Percentiles rank a stretch among this genome's conserved stretches.
These are phyloP conservation scores for Tor tambroides DNA, from an alignment of 2,113 vertebrate genomes.

Conservation along the genomic window DNA sequence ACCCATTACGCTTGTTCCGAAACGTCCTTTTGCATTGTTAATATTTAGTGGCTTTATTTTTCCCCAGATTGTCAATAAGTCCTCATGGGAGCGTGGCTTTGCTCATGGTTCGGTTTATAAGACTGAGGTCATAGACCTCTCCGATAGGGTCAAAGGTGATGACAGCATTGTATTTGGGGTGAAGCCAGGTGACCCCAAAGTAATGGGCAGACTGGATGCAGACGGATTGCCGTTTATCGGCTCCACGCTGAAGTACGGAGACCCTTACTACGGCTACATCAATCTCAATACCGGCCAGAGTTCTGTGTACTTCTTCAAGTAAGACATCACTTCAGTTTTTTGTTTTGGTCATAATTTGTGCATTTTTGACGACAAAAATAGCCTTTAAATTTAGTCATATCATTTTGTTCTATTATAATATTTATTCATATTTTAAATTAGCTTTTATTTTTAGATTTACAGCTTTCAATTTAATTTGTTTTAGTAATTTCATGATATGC, in stretches of 20 bases:
- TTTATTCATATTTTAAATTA: too few species aligned
- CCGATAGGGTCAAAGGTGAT: conserved; percentile 80
- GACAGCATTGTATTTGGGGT: conserved; percentile 88
- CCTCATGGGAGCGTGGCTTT: conserved; percentile 97
- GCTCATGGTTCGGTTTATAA: conserved; percentile 95
- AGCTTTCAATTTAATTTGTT: too few species aligned
- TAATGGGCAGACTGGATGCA: conserved; percentile 77
- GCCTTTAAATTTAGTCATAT: too few species aligned
- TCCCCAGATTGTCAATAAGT: conserved; percentile 91
- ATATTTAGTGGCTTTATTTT: neutral
- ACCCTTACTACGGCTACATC: conserved; percentile 90
- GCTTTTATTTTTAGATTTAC: too few species aligned
- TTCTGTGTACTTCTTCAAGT: conserved; percentile 84
- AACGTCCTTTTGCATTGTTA: neutral
- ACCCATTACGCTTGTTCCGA: neutral
- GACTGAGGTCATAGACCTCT: conserved; percentile 89
- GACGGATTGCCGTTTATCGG: conserved; percentile 92
- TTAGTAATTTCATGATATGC: too few species aligned
- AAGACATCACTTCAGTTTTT: too few species aligned
- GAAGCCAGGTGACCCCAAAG: conserved; percentile 76
- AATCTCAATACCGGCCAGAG: conserved; percentile 89
- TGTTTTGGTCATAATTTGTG: too few species aligned
- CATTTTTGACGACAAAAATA: too few species aligned
- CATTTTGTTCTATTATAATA: too few species aligned
- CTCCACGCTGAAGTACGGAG: conserved; percentile 83